Evolutionary conservation across 2,888 invertebrate genomes (phyloP).

Genomic region (Tricholauxania praeusta): DNA sequence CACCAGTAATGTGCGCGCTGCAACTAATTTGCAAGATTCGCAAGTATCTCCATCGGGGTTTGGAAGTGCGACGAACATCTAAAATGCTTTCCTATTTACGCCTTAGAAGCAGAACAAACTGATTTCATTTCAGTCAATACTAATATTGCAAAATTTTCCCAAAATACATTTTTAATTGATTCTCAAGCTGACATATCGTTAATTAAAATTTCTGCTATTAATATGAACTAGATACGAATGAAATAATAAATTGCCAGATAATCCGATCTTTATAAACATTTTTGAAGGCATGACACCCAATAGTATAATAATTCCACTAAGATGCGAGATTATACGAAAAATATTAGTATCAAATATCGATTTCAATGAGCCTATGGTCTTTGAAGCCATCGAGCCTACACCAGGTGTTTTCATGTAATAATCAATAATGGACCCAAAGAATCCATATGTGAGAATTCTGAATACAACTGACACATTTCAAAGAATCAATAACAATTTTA

Average conservation of each 20-base stretch:
- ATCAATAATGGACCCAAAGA: neutral
- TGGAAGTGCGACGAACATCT: neutral
- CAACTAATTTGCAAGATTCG: neutral
- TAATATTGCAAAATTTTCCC: neutral
- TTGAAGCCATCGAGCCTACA: neutral
- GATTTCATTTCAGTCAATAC: conserved; percentile 7
- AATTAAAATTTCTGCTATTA: neutral
- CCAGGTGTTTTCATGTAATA: neutral
- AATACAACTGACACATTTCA: conserved; percentile 2
- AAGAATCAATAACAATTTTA: conserved; percentile 2
- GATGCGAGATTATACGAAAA: neutral
- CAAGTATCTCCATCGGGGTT: conserved; percentile 6
- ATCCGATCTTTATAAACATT: too few relatives aligned
- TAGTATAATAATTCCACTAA: neutral
- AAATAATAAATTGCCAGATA: neutral
- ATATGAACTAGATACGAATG: neutral
- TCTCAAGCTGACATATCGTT: neutral
- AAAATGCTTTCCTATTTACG: neutral
- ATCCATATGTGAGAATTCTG: neutral
- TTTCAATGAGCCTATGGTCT: neutral
- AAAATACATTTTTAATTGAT: neutral
- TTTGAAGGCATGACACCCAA: neutral
- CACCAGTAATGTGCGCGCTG: neutral
- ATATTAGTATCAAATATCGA: neutral
- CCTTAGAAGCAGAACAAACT: neutral